A percentile compares a stretch with the other conserved stretches of the same genome.
These are phyloP conservation scores for Antedon mediterranea DNA, from an alignment of 53 echinoderm and acorn worm genomes.

Conservation along the genomic window DNA sequence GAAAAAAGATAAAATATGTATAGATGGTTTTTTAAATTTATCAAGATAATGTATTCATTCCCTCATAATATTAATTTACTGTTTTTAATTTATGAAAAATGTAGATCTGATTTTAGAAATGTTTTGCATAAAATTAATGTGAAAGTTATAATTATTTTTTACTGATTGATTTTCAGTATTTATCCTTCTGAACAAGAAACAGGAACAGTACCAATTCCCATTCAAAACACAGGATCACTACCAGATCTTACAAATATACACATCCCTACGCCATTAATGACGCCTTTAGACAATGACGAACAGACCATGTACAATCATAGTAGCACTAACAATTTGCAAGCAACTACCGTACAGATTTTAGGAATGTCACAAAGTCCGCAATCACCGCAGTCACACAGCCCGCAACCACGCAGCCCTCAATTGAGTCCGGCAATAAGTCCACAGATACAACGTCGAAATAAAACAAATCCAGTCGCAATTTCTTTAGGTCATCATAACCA, in stretches of 20 bases:
- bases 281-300: conserved; percentile 90
- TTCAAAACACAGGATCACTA: conserved; percentile 91
- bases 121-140: not conserved
- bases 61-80: no score
- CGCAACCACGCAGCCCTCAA: conserved; percentile 60
- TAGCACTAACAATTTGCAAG: conserved; percentile 30
- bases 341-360: conserved; percentile 8
- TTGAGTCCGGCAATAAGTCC: conserved; percentile 77
- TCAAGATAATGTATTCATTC: no score
- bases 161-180: conserved; percentile 48
- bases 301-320: conserved; percentile 44
- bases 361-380: conserved; percentile 16
- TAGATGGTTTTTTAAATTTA: no score
- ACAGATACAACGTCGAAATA: conserved; percentile 43
- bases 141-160: not conserved
- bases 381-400: conserved; percentile 14
- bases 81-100: no score
- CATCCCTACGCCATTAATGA: conserved; percentile 92
- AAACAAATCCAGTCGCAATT: not conserved
- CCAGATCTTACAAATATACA: conserved; percentile 98
- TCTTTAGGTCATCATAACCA: not conserved
- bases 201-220: conserved; percentile 64
- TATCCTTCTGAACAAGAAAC: conserved; percentile 79
- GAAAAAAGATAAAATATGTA: no score
- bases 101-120: no score